Evolutionary conservation across 2,113 vertebrate species (phyloP), one percentile per base, ranked within the genome.

Genomic region (Hemicordylus capensis): DNA sequence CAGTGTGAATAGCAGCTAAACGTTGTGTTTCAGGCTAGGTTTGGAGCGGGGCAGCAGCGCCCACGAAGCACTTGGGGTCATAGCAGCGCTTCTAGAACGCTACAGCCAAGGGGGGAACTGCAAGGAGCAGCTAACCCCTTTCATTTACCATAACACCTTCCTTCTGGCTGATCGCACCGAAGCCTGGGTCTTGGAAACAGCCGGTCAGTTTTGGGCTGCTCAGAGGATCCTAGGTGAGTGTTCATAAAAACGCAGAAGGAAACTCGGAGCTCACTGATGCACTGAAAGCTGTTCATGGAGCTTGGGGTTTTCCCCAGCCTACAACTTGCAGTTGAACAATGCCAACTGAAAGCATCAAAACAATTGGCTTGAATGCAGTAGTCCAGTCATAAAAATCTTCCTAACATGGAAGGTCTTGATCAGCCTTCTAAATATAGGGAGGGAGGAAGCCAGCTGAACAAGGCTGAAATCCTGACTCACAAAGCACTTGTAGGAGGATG

Each of bases 111-210:
- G 98, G 0, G 98, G 98, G 37, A 97, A 95, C 91, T 99, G 98
- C 95, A 96, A 95, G 85, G 98, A 99, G 88, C 96, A 96, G 2
- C 94, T 97, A 0, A 92, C 85, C 8, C 96, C 96, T 3, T 98
- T 99, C 85, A 92, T 96, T 93, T 99, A 99, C 94, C 98, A 99
- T 94, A 99, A 98, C 95, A 98, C 98, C 86, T 99, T 98, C 94
- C 95, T 99, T 59, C 94, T 99, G 93, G 97, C 97, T 1, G 98
- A 99, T 92, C 97, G 98, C 51, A 1, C 59, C 0, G 98, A 98
- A 92, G 98, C 98, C 10, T 99, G 98, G 98, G 96, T 99, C 28
- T 96, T 99, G 85, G 98, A 99, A 94, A 99, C 98, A 0, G 97
- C 97, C 0, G 98, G 98, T 6, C 94, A 58, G 63, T 97, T 98